A percentile compares a stretch with the other conserved stretches of the same genome.
These are phyloP conservation scores for Pedetes capensis DNA, from an alignment of 2,113 vertebrate species.

Conservation along the genomic window DNA sequence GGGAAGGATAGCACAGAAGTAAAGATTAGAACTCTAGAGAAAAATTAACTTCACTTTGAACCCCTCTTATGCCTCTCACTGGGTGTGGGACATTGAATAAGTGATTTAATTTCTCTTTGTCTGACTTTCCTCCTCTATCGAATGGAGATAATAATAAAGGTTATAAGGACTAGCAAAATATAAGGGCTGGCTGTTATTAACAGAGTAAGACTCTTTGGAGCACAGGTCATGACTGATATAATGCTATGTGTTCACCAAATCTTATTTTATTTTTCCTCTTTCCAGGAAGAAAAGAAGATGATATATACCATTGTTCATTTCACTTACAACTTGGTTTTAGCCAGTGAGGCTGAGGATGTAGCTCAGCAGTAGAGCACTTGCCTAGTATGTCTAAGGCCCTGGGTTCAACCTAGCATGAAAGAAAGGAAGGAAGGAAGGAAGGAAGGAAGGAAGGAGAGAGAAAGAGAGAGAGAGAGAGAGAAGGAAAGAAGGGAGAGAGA, in stretches of 20 bases:
- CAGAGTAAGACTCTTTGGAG: neutral
- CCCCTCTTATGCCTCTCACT: neutral
- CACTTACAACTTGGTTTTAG: neutral
- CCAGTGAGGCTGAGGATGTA: too few species aligned
- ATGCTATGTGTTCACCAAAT: neutral
- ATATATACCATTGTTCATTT: neutral
- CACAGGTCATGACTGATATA: neutral
- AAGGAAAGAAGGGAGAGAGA: too few species aligned
- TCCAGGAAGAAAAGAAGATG: neutral
- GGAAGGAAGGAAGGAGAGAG: too few species aligned
- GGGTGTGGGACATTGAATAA: neutral
- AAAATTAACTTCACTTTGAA: neutral
- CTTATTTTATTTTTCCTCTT: neutral
- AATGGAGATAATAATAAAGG: neutral
- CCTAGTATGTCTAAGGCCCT: too few species aligned
- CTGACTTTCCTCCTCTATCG: constrained; percentile 2
- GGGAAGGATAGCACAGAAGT: neutral
- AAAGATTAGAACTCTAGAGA: neutral
- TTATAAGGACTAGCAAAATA: neutral
- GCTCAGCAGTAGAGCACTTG: too few species aligned
- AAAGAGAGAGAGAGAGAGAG: too few species aligned
- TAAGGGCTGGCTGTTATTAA: neutral
- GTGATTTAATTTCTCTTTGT: neutral
- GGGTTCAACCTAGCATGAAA: too few species aligned
- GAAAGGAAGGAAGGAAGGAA: too few species aligned